A percentile compares a stretch with the other conserved stretches of the same genome.
Evolutionary conservation across 2,888 invertebrate genomes (phyloP).

Genomic region (Epirrhoe alternata): DNA sequence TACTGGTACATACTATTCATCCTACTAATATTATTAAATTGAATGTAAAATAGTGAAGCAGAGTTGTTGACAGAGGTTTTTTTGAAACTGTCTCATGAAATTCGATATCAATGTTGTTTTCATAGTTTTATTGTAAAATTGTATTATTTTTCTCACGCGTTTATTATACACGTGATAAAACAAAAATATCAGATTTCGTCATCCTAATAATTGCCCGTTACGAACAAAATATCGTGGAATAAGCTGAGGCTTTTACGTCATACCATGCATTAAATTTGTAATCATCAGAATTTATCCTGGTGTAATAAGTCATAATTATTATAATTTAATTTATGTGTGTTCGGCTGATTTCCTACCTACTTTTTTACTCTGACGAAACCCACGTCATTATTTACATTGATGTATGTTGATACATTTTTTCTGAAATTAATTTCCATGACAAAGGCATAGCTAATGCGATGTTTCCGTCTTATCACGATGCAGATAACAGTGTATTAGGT

Average conservation of each 20-base stretch:
- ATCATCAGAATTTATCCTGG: slow-evolving; percentile 5
- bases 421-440: slow-evolving; percentile 17
- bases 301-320: slow-evolving; percentile 9
- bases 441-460: slow-evolving; percentile 27
- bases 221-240: slow-evolving; percentile 15
- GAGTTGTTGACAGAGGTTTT: neutral
- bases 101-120: neutral
- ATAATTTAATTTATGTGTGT: neutral
- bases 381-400: neutral
- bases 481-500: slow-evolving; percentile 32
- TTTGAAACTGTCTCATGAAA: neutral
- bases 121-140: neutral
- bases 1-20: too few species aligned
- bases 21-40: too few species aligned
- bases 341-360: neutral
- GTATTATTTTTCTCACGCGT: slow-evolving; percentile 18
- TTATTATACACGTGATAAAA: slow-evolving; percentile 13
- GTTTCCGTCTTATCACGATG: slow-evolving; percentile 26
- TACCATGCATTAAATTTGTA: slow-evolving; percentile 15
- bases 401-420: neutral
- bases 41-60: too few species aligned
- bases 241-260: slow-evolving; percentile 16
- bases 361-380: neutral
- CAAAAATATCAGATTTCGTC: slow-evolving; percentile 24
- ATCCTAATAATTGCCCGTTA: slow-evolving; percentile 16